Evolutionary conservation across 2,797 vertebrate genomes (phyloP).

Genomic region (Acanthiza pusilla): DNA sequence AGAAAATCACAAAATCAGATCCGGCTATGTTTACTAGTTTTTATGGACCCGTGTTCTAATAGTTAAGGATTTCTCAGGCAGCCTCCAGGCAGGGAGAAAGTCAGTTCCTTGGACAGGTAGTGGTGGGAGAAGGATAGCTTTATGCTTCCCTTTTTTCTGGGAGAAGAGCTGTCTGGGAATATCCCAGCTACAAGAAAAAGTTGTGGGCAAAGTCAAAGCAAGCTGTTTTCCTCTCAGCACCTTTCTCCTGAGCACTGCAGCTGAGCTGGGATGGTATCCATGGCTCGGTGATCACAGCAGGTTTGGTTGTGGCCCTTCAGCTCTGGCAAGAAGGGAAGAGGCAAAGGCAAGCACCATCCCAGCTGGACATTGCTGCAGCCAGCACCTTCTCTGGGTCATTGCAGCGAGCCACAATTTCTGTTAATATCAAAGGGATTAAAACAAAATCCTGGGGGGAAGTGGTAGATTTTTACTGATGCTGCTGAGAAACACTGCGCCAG

Average conservation of each 20-base stretch:
- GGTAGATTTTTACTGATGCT: background rate
- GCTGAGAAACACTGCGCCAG: background rate
- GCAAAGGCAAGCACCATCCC: background rate
- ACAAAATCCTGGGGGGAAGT: background rate
- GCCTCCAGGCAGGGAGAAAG: background rate
- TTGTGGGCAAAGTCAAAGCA: background rate
- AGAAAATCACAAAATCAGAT: no score
- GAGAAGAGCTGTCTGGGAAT: background rate
- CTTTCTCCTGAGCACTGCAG: background rate
- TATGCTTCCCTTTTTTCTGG: background rate
- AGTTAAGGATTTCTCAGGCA: background rate
- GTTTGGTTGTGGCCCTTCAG: background rate
- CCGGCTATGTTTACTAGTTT: background rate
- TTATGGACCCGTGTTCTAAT: background rate
- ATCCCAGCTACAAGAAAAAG: background rate
- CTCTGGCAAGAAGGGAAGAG: background rate
- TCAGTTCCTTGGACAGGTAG: background rate
- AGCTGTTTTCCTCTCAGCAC: background rate
- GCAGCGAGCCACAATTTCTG: background rate
- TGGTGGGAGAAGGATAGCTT: background rate
- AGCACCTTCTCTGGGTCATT: background rate
- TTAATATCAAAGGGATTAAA: background rate
- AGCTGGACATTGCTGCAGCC: background rate
- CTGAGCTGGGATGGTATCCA: background rate
- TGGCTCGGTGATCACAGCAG: background rate